phyloP scores from a whole-genome alignment of 2,888 invertebrate species.

The Lasius fuliginosus region DNA sequence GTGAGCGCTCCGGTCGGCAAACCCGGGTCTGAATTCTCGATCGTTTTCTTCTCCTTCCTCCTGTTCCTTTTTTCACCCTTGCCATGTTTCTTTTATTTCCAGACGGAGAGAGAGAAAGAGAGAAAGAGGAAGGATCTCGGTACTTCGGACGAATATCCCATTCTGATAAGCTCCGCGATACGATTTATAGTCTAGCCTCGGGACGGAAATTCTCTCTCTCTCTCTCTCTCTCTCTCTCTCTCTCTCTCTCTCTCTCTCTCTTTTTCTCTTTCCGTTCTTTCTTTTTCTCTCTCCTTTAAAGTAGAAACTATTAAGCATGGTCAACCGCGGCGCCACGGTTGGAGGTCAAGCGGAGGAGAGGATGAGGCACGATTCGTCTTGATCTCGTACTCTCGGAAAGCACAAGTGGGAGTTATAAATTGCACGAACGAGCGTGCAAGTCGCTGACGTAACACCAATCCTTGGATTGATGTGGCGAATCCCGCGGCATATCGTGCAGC shows the following conservation, averaged over 20 bases:
- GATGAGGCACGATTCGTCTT: conserved; percentile 65
- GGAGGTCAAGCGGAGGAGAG: conserved; percentile 58
- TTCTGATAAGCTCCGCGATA: conserved; percentile 79
- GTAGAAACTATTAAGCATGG: conserved; percentile 81
- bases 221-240: conserved; percentile 15
- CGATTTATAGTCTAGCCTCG: conserved; percentile 82
- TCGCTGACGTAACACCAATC: conserved; percentile 64
- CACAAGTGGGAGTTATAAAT: conserved; percentile 69
- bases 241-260: conserved; percentile 53
- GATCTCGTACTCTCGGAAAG: conserved; percentile 65
- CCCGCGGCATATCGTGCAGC: conserved; percentile 43
- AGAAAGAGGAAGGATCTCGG: conserved; percentile 40
- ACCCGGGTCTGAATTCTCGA: conserved; percentile 78
- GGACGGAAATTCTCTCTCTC: conserved; percentile 71
- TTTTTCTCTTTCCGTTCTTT: conserved; percentile 9
- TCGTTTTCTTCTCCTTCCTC: conserved; percentile 64
- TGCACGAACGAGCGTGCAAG: conserved; percentile 58
- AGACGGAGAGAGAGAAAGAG: background rate
- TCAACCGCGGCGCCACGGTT: conserved; percentile 66
- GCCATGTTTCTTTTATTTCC: conserved; percentile 44
- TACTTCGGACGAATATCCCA: conserved; percentile 77
- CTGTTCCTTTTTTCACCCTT: conserved; percentile 49
- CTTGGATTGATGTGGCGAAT: conserved; percentile 51
- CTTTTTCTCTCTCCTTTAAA: conserved; percentile 64
- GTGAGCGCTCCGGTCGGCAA: conserved; percentile 79